Conservation (phyloP, 2,113 vertebrate genomes). For the Periophthalmodon schlosseri region DNA sequence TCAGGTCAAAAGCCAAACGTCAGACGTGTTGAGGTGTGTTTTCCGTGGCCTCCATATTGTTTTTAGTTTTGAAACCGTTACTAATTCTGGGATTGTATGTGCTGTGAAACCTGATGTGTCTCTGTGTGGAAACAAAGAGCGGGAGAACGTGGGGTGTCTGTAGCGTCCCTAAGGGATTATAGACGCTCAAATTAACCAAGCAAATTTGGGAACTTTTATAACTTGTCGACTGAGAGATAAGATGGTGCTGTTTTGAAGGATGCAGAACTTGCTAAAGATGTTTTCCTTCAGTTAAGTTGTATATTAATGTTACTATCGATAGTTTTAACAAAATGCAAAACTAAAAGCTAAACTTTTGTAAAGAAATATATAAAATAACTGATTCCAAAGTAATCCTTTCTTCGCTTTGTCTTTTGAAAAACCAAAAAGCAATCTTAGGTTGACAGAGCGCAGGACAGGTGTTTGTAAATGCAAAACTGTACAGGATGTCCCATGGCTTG, state of each 20-base stretch:
- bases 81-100: slow-evolving; percentile 51
- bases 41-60: slow-evolving; percentile 6
- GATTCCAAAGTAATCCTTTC: slow-evolving; percentile 82
- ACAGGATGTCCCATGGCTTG: slow-evolving; percentile 73
- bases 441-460: slow-evolving; percentile 75
- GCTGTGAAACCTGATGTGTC: slow-evolving; percentile 59
- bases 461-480: slow-evolving; percentile 77
- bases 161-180: slow-evolving; percentile 45
- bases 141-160: slow-evolving; percentile 53
- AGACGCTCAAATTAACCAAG: slow-evolving; percentile 53
- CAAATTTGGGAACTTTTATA: slow-evolving; percentile 60
- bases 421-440: slow-evolving; percentile 83
- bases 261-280: slow-evolving; percentile 78
- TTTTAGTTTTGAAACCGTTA: slow-evolving; percentile 50
- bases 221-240: slow-evolving; percentile 65
- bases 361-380: slow-evolving; percentile 78
- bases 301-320: slow-evolving; percentile 82
- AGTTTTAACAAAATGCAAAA: slow-evolving; percentile 83
- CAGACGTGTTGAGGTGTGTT: slow-evolving; percentile 31
- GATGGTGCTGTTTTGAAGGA: slow-evolving; percentile 79
- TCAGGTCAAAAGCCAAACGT: slow-evolving; percentile 59
- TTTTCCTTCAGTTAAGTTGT: slow-evolving; percentile 80
- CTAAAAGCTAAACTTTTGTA: slow-evolving; percentile 78
- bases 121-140: slow-evolving; percentile 51
- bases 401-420: slow-evolving; percentile 78